phyloP scores from a whole-genome alignment of 92 coral and sea anemone species.

The Bergia sp. region DNA sequence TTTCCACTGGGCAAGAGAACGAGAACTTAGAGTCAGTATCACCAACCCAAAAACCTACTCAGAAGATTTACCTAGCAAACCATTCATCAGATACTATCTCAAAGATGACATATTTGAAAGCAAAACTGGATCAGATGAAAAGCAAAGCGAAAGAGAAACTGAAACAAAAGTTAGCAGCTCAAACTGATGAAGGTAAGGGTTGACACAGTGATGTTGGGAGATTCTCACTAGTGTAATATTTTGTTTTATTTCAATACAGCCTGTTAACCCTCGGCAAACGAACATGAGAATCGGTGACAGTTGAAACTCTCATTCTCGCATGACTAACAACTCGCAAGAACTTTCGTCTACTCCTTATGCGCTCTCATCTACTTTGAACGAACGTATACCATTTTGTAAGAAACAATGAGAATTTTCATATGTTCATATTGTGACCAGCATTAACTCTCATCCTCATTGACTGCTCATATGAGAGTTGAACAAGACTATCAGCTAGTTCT shows the following conservation, averaged over 20 bases:
- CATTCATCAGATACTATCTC: background rate
- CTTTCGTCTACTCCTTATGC: too few relatives aligned
- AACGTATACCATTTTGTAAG: background rate
- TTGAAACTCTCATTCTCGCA: too few relatives aligned
- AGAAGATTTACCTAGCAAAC: background rate
- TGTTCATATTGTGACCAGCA: background rate
- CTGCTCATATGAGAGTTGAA: background rate
- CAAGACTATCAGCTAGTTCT: too few relatives aligned
- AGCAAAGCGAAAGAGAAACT: background rate
- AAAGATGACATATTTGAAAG: conserved; percentile 23
- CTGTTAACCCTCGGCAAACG: too few relatives aligned
- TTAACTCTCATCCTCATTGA: background rate
- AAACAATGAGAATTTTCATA: background rate
- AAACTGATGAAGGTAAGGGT: conserved; percentile 15
- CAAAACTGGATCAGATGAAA: conserved; percentile 29
- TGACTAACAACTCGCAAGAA: too few relatives aligned
- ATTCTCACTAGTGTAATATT: background rate
- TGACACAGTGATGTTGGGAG: background rate
- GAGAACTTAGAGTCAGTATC: conserved; percentile 29
- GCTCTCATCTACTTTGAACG: background rate
- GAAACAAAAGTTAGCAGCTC: background rate
- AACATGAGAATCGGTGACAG: too few relatives aligned
- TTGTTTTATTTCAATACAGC: background rate
- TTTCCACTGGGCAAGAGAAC: conserved; percentile 16
- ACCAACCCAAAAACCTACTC: background rate